Percentiles rank a stretch among this genome's conserved stretches.
phyloP scores from a whole-genome alignment of 2,113 vertebrate genomes.

The Pterocles orientalis region DNA sequence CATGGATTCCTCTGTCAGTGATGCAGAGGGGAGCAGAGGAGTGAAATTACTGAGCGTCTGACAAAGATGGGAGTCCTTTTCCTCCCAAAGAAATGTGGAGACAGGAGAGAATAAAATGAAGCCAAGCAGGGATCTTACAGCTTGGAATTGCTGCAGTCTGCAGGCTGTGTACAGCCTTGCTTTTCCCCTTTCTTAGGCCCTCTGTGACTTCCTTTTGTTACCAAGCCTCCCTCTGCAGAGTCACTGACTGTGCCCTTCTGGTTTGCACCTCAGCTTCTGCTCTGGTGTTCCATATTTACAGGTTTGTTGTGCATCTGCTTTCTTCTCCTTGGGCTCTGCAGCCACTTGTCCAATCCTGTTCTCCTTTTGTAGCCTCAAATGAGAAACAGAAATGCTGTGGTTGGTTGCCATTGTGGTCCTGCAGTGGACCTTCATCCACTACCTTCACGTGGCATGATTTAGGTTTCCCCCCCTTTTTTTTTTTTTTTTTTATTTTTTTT shows the following conservation, averaged over 20 bases:
- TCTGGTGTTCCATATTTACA: not conserved
- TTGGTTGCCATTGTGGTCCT: not conserved
- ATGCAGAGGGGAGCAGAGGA: not conserved
- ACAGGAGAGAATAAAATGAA: not conserved
- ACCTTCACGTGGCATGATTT: not conserved
- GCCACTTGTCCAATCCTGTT: not conserved
- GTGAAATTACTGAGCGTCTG: not conserved
- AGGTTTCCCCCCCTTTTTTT: not conserved
- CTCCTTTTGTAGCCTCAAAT: not conserved
- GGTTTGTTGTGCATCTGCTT: not conserved
- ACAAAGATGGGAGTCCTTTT: not conserved
- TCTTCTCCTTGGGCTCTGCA: not conserved
- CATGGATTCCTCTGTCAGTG: not conserved
- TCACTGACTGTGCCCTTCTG: not conserved
- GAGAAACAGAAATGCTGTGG: not conserved
- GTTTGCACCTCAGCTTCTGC: not conserved
- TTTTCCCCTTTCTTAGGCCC: not conserved
- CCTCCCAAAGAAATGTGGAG: not conserved
- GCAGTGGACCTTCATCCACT: accelerated
- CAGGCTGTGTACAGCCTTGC: not conserved
- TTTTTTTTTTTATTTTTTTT: no score
- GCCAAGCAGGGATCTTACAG: not conserved
- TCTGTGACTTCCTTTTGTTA: not conserved
- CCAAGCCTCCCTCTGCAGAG: not conserved
- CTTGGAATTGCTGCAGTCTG: not conserved